Evolutionary conservation across 1,140 invertebrate genomes (phyloP).

Genomic region (Trypoxylus dichotomus): DNA sequence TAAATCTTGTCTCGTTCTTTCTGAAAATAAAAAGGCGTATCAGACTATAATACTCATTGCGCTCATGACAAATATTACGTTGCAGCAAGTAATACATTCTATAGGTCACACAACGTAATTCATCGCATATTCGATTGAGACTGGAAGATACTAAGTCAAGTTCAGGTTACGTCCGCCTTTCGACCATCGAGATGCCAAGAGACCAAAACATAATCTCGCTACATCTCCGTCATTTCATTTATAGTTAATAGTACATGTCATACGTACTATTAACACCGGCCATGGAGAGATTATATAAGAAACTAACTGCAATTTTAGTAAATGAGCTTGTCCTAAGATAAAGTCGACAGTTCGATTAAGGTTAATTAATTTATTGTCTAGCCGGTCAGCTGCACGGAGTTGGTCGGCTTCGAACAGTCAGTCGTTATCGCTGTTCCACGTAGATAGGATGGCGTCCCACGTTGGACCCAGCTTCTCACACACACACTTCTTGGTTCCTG

Average conservation of each 20-base stretch:
- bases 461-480: background rate
- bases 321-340: constrained; percentile 24
- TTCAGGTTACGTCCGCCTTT: no score
- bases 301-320: constrained; percentile 30
- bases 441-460: constrained; percentile 1
- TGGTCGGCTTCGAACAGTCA: background rate
- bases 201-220: background rate
- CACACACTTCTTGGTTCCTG: no score
- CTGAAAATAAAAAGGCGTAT: no score
- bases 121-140: no score
- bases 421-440: background rate
- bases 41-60: no score
- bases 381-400: background rate
- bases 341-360: constrained; percentile 26
- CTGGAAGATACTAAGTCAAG: no score
- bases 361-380: constrained; percentile 30
- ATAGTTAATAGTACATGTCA: constrained; percentile 22
- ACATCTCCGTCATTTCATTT: constrained; percentile 22
- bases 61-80: no score
- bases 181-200: no score
- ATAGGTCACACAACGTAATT: no score
- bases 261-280: constrained; percentile 5
- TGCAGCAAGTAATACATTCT: no score
- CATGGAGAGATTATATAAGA: constrained; percentile 11
- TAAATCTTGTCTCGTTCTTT: no score